Evolutionary conservation across 1,140 invertebrate genomes (phyloP).

Genomic region (Drosophila repleta): DNA sequence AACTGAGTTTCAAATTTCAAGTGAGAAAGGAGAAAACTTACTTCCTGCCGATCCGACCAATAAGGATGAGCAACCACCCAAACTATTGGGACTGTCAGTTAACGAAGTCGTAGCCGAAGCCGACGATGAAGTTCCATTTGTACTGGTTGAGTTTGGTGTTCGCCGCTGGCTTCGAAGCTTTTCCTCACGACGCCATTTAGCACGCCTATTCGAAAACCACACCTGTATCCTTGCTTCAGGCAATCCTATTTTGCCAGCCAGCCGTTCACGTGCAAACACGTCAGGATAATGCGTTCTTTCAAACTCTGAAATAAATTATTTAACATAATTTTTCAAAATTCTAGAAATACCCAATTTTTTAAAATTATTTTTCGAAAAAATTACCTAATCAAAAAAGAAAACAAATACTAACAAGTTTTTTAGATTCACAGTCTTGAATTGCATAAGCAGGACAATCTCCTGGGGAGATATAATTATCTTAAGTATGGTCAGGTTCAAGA

Average conservation of each 20-base stretch:
- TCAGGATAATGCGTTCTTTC: constrained; percentile 92
- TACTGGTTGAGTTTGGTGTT: constrained; percentile 70
- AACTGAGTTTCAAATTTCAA: no score
- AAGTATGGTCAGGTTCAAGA: no score
- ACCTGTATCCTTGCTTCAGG: constrained; percentile 99
- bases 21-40: constrained; percentile 48
- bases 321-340: no score
- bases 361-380: no score
- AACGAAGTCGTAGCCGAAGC: constrained; percentile 55
- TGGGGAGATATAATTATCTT: no score
- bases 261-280: constrained; percentile 97
- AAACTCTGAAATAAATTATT: constrained; percentile 87
- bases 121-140: constrained; percentile 56
- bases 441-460: no score
- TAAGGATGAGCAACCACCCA: constrained; percentile 60
- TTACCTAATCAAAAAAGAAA: no score
- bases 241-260: constrained; percentile 98
- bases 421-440: no score
- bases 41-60: constrained; percentile 42
- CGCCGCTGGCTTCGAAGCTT: constrained; percentile 95
- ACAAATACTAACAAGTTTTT: no score
- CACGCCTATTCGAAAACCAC: constrained; percentile 99
- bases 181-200: constrained; percentile 99
- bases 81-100: constrained; percentile 68
- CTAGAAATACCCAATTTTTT: no score